A percentile compares a stretch with the other conserved stretches of the same genome.
phyloP scores from a whole-genome alignment of 2,888 invertebrate species.

The Fragum whitleyi region DNA sequence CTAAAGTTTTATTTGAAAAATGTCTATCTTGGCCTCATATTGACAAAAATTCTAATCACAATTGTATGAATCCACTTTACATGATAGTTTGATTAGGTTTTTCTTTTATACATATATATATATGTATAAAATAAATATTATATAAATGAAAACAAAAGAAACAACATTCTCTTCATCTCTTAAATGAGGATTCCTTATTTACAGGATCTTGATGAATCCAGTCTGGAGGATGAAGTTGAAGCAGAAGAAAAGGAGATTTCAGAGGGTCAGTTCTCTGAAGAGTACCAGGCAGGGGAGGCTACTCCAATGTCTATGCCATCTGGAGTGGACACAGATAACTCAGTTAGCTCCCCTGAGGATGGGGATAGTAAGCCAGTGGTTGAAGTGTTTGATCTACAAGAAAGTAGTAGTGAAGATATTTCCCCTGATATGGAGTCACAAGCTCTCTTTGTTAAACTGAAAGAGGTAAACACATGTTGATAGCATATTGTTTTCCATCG shows the following conservation, averaged over 20 bases:
- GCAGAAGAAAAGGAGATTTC: conserved; percentile 60
- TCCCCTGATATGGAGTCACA: conserved; percentile 85
- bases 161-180: too few relatives aligned
- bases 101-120: too few relatives aligned
- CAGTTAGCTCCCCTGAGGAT: conserved; percentile 74
- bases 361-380: conserved; percentile 62
- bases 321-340: conserved; percentile 67
- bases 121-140: too few relatives aligned
- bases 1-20: too few relatives aligned
- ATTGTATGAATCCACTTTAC: too few relatives aligned
- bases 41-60: too few relatives aligned
- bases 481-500: too few relatives aligned
- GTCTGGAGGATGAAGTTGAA: conserved; percentile 68
- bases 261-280: conserved; percentile 53
- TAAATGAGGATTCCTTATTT: too few relatives aligned
- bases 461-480: conserved; percentile 85
- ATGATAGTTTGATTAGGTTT: too few relatives aligned
- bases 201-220: conserved; percentile 70
- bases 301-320: conserved; percentile 79
- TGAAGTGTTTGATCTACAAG: conserved; percentile 78
- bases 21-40: too few relatives aligned
- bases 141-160: too few relatives aligned
- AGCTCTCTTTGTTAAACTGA: conserved; percentile 84
- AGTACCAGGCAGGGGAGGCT: conserved; percentile 78
- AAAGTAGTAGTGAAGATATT: conserved; percentile 83